A percentile compares a stretch with the other conserved stretches of the same genome.
Conservation (phyloP, 1,140 invertebrate genomes). For the Orchesella cincta region DNA sequence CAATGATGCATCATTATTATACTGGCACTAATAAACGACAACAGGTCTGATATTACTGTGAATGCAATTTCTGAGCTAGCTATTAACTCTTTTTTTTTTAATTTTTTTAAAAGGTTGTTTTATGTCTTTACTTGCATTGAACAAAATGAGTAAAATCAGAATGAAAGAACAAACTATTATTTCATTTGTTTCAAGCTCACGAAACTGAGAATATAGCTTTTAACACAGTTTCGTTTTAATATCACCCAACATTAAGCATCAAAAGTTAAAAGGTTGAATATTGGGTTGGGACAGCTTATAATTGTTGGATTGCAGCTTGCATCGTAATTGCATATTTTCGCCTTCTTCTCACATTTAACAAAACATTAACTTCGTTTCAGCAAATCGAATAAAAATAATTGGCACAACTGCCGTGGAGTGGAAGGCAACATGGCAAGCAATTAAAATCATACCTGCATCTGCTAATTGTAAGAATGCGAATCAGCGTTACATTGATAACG, state of each 20-base stretch:
- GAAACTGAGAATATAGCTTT: too few relatives aligned
- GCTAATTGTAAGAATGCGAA: neutral
- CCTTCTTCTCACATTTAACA: neutral
- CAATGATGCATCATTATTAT: neutral
- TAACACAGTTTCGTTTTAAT: neutral
- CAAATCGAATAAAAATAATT: neutral
- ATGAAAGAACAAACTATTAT: neutral
- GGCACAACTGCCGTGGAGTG: neutral
- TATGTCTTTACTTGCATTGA: too few relatives aligned
- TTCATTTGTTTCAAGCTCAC: neutral
- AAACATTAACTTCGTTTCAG: slow-evolving; percentile 5
- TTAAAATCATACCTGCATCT: neutral
- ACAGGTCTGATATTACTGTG: too few relatives aligned
- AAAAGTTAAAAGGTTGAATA: neutral
- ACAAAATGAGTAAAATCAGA: neutral
- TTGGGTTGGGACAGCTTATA: neutral
- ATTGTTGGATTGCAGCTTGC: neutral
- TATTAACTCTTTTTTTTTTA: too few relatives aligned
- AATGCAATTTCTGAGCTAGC: too few relatives aligned
- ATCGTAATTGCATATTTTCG: too few relatives aligned
- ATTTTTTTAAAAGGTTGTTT: too few relatives aligned
- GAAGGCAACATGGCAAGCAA: neutral
- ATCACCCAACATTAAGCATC: neutral
- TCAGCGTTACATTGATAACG: neutral
- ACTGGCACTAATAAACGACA: neutral